Percentiles rank a stretch among this genome's conserved stretches.
These are phyloP conservation scores for Sula dactylatra DNA, from an alignment of 2,113 vertebrate genomes.

Conservation along the genomic window DNA sequence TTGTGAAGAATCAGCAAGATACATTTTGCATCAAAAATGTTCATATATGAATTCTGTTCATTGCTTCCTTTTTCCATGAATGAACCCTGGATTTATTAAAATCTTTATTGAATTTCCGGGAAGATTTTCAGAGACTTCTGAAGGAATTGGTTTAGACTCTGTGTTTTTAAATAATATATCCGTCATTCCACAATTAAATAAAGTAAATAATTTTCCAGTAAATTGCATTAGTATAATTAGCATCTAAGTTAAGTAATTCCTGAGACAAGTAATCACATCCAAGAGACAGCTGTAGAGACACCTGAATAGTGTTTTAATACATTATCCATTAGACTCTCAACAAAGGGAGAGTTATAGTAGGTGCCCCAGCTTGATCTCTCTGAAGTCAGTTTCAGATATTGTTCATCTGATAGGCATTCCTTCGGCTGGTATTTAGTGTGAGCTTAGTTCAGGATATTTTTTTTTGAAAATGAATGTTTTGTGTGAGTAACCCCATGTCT, in stretches of 20 bases:
- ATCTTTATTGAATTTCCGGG: neutral
- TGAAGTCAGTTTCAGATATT: conserved; percentile 18
- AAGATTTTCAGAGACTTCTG: neutral
- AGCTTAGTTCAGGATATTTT: neutral
- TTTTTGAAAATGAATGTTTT: neutral
- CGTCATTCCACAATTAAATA: neutral
- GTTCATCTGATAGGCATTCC: neutral
- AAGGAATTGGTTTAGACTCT: neutral
- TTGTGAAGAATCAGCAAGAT: neutral
- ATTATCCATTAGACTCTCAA: conserved; percentile 12
- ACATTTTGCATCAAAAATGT: neutral
- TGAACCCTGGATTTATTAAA: neutral
- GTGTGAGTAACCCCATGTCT: neutral
- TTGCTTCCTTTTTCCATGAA: neutral
- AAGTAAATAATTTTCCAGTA: neutral
- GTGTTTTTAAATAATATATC: neutral
- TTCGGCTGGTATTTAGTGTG: neutral
- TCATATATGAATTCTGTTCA: neutral
- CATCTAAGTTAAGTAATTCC: neutral
- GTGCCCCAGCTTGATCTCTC: neutral
- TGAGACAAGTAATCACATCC: neutral
- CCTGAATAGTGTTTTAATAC: neutral
- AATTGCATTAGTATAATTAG: neutral
- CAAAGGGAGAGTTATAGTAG: neutral
- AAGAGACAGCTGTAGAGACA: neutral